Evolutionary conservation across 2,888 invertebrate species (phyloP).

Genomic region (Leptopilina syphax): DNA sequence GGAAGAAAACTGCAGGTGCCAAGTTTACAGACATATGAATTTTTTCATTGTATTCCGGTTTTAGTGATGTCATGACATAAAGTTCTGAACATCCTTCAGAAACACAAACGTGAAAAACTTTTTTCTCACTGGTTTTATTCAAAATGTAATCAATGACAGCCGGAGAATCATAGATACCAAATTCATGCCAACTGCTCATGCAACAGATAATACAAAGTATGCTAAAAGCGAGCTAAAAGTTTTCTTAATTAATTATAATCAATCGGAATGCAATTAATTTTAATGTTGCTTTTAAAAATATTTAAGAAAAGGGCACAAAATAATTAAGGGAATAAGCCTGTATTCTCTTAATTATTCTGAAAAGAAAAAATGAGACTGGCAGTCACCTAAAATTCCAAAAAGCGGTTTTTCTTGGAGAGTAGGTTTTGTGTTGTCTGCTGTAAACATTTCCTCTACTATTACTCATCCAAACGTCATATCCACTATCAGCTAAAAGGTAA

Average conservation of each 20-base stretch:
- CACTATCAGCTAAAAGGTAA: not conserved
- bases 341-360: no score
- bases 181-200: slow-evolving; percentile 13
- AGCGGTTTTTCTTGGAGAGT: not conserved
- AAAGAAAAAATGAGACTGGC: no score
- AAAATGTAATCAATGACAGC: slow-evolving; percentile 11
- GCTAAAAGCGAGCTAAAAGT: no score
- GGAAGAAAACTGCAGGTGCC: slow-evolving; percentile 2
- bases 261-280: no score
- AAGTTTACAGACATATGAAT: not conserved
- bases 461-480: slow-evolving; percentile 21
- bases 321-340: no score
- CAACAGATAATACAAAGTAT: no score
- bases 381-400: slow-evolving; percentile 11
- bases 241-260: no score
- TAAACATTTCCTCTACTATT: not conserved
- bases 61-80: slow-evolving; percentile 9
- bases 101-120: slow-evolving; percentile 7
- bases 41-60: slow-evolving; percentile 27
- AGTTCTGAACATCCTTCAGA: slow-evolving; percentile 4
- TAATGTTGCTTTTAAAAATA: not conserved
- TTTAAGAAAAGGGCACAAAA: no score
- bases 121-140: not conserved
- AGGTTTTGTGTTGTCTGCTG: not conserved
- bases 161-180: not conserved